These are phyloP conservation scores for Drosophila borborema DNA, from an alignment of 2,888 invertebrate species.

Conservation along the genomic window DNA sequence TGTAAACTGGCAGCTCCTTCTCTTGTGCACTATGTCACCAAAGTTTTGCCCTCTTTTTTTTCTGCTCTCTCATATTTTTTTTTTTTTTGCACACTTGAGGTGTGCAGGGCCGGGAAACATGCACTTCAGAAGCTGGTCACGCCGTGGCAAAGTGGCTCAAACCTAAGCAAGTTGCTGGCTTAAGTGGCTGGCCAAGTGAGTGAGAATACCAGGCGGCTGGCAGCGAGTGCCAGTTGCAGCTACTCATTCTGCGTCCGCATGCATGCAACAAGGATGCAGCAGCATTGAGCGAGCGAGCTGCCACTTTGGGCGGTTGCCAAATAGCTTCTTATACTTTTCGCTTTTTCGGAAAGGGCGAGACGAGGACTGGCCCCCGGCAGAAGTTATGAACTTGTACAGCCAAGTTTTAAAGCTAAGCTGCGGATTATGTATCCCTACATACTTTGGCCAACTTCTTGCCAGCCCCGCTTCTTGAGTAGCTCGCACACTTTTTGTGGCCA, in stretches of 20 bases:
- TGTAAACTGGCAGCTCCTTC: conserved; percentile 40
- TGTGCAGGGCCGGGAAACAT: conserved; percentile 12
- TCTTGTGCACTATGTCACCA: not conserved
- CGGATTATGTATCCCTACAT: conserved; percentile 73
- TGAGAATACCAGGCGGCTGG: conserved; percentile 26
- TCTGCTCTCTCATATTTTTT: not conserved
- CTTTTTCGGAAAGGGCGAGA: conserved; percentile 1
- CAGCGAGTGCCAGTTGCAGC: conserved; percentile 25
- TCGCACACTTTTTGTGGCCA: conserved; percentile 41
- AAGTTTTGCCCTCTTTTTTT: not conserved
- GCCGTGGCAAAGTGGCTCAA: conserved; percentile 32
- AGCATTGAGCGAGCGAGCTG: conserved; percentile 15
- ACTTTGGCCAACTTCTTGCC: conserved; percentile 69
- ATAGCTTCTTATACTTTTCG: conserved; percentile 30
- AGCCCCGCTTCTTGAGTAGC: conserved; percentile 21
- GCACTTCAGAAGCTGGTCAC: conserved; percentile 40
- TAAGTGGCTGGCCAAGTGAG: conserved; percentile 62
- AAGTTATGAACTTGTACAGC: conserved; percentile 78
- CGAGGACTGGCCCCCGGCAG: conserved; percentile 19
- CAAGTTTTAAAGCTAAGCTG: conserved; percentile 79
- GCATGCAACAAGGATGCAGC: conserved; percentile 54
- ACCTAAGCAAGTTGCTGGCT: conserved; percentile 45
- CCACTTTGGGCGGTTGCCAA: conserved; percentile 53
- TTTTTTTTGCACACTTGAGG: conserved; percentile 30
- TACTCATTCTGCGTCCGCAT: conserved; percentile 38